Conservation (phyloP, 2,113 vertebrate genomes). For the Hemiprocne comata region DNA sequence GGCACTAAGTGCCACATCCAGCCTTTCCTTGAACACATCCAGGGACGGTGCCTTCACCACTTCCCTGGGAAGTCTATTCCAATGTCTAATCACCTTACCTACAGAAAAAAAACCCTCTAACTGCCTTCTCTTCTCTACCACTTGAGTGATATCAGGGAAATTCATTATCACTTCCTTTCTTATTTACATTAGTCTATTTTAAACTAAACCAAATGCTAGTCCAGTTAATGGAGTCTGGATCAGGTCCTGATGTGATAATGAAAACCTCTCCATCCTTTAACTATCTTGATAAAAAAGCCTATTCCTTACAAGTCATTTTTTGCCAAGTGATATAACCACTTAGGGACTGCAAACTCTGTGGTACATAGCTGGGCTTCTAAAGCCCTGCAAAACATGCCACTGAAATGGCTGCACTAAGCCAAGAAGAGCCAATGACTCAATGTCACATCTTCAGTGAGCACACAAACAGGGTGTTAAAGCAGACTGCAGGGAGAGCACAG, state of each 20-base stretch:
- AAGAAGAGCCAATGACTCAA: background rate
- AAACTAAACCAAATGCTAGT: background rate
- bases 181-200: background rate
- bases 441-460: background rate
- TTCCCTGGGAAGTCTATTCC: too few species aligned
- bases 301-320: background rate
- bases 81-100: too few species aligned
- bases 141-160: background rate
- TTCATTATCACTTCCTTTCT: background rate
- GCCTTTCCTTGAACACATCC: too few species aligned
- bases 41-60: too few species aligned
- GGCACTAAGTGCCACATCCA: too few species aligned
- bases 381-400: fast-evolving
- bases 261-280: background rate
- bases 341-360: background rate
- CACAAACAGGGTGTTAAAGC: background rate
- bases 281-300: background rate
- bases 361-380: background rate
- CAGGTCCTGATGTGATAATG: background rate
- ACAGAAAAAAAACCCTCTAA: background rate
- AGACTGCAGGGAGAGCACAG: background rate
- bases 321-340: background rate
- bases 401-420: fast-evolving
- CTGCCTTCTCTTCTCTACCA: background rate
- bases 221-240: background rate